Conservation (phyloP, 2,797 vertebrate genomes). For the Acanthurus tractus region DNA sequence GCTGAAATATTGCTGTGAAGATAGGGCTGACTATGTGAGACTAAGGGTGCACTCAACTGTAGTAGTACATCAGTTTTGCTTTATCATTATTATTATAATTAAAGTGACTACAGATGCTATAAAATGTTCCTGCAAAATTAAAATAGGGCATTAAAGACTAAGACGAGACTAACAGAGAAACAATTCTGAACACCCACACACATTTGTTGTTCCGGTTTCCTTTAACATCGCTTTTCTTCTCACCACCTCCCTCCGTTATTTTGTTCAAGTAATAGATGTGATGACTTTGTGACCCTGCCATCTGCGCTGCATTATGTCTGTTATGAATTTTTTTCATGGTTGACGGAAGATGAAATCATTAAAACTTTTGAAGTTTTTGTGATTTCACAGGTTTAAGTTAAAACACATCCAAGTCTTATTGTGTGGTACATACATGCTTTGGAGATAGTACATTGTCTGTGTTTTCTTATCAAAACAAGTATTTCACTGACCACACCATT, state of each 20-base stretch:
- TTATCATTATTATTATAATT: not conserved
- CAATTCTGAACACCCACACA: not conserved
- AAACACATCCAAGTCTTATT: not conserved
- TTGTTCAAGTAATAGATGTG: not conserved
- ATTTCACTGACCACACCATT: too few species aligned
- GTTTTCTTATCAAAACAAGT: too few species aligned
- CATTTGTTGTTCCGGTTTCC: conserved; percentile 11
- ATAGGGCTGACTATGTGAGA: too few species aligned
- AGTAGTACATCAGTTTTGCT: not conserved
- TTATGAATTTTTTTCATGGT: not conserved
- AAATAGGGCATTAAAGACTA: conserved; percentile 8
- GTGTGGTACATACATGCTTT: too few species aligned
- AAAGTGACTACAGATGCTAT: not conserved
- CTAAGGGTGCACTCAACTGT: too few species aligned
- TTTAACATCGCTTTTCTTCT: conserved; percentile 28
- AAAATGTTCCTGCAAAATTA: not conserved
- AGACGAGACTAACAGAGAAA: conserved; percentile 4
- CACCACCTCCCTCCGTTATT: not conserved
- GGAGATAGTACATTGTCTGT: too few species aligned
- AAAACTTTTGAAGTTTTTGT: not conserved
- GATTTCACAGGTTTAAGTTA: not conserved
- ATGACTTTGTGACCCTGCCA: conserved; percentile 15
- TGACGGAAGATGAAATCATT: not conserved
- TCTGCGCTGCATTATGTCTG: not conserved
- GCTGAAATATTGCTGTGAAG: too few species aligned